These are phyloP conservation scores for Sphaerophoria taeniata DNA, from an alignment of 2,888 invertebrate genomes.

Conservation along the genomic window DNA sequence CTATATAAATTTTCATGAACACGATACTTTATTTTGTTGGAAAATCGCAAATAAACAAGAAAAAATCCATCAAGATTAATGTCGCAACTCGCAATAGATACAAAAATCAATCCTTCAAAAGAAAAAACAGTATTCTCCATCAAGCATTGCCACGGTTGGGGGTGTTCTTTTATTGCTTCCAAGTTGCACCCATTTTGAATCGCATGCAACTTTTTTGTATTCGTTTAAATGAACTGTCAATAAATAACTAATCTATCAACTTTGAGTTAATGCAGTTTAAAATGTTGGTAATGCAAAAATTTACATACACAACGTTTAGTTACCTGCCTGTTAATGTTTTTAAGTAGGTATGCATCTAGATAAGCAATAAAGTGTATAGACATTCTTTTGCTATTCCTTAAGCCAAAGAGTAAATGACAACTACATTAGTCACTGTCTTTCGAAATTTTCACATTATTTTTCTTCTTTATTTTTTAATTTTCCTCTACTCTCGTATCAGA, in stretches of 20 bases:
- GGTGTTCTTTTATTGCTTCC: conserved; percentile 20
- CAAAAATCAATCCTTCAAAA: background rate
- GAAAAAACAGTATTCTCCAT: background rate
- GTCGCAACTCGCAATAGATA: conserved; percentile 42
- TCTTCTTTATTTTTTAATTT: background rate
- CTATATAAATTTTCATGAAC: conserved; percentile 38
- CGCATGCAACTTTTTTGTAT: background rate
- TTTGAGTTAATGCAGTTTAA: background rate
- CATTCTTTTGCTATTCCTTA: too few species aligned
- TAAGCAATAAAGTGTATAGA: too few species aligned
- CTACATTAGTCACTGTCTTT: conserved; percentile 8
- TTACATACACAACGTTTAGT: conserved; percentile 51
- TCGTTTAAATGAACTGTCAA: conserved; percentile 33
- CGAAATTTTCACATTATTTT: conserved; percentile 23
- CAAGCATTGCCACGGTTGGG: background rate
- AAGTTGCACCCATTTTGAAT: conserved; percentile 55
- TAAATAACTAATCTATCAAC: conserved; percentile 46
- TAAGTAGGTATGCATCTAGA: too few species aligned
- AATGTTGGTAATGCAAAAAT: conserved; percentile 19
- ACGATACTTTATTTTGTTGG: conserved; percentile 8
- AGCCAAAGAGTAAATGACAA: too few species aligned
- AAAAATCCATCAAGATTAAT: conserved; percentile 67
- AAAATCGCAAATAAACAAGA: conserved; percentile 12
- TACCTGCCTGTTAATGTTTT: conserved; percentile 41
- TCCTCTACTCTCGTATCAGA: background rate